Percentiles rank a stretch among this genome's conserved stretches.
These are phyloP conservation scores for Seriola dumerili DNA, from an alignment of 2,113 vertebrate genomes.

Conservation along the genomic window DNA sequence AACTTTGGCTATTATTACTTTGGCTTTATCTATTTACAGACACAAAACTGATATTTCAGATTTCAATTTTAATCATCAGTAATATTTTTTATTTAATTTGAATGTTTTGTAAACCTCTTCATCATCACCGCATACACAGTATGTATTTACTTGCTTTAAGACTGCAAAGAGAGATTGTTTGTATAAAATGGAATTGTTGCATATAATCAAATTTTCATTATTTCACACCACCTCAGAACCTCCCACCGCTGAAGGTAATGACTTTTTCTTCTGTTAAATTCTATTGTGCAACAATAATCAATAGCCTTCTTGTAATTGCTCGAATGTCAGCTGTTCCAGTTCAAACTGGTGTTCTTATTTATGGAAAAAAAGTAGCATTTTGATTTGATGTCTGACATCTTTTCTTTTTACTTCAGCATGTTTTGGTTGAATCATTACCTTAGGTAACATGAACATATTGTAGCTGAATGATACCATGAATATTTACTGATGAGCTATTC, in stretches of 20 bases:
- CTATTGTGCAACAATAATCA: background rate
- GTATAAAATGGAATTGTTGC: background rate
- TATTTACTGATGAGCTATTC: background rate
- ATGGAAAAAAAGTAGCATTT: background rate
- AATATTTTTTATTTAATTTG: background rate
- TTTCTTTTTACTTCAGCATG: background rate
- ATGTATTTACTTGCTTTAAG: background rate
- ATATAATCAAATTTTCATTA: slow-evolving; percentile 1
- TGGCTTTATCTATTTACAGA: background rate
- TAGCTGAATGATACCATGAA: background rate
- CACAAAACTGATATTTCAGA: background rate
- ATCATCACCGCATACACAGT: too few relatives aligned
- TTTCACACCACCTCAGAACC: slow-evolving; percentile 18
- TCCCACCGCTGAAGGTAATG: slow-evolving; percentile 47
- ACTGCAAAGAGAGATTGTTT: background rate
- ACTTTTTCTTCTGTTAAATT: background rate
- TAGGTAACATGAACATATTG: background rate
- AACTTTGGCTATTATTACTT: background rate
- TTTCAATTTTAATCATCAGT: background rate
- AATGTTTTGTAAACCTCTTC: background rate
- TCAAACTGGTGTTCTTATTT: background rate
- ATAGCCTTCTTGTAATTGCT: background rate
- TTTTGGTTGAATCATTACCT: background rate
- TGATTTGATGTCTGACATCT: background rate
- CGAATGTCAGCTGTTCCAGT: background rate